Evolutionary conservation across 2,888 invertebrate genomes (phyloP), one percentile per base, ranked within the genome.

Genomic region (Trichogramma evanescens): DNA sequence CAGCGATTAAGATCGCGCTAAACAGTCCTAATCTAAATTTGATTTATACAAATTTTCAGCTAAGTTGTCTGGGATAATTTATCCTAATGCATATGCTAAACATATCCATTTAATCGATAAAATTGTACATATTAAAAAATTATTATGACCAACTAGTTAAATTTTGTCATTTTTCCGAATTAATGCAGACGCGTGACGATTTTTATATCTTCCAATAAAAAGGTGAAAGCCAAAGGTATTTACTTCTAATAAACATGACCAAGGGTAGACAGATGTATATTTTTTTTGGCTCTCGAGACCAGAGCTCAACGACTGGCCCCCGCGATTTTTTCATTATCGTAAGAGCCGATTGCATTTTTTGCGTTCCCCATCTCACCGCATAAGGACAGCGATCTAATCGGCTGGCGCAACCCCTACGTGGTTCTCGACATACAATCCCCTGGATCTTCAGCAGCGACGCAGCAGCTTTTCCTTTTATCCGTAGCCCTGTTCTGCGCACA

Each of bases 301-400:
- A 26, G 26, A 26, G 26, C 26, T 26, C 26, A 26, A 26, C 26
- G 66, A 69, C 69, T 67, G 26, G 26, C 26, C 26, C 3, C 26
- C 26, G 26, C 26, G 26, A 26, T 26, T 26, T 73, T 76, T 77
- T 77, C 76, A 77, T 76, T 75, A 76, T 72, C 70, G 72, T 75
- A 76, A 77, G 74, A 76, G 76, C 74, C 76, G 77, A 77, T 75
- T 76, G 77, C 75, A 74, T 77, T 77, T 77, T 77, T 76, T 77
- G 63, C 66, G 65, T 62, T 65, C 67, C 55, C 62, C 50, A 63
- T 63, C 65, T 59, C 58, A 50, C 51, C 58, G 57, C 60, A 44
- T 59, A 54, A 49, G 49, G 48, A 43, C 61, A 48, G 55, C 65
- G 57, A 57, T 54, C 60, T 55, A 63, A 63, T 63, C 58, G 56